Base-by-base conservation (phyloP, 2,113 vertebrate species). In the Odobenus rosmarus region DNA sequence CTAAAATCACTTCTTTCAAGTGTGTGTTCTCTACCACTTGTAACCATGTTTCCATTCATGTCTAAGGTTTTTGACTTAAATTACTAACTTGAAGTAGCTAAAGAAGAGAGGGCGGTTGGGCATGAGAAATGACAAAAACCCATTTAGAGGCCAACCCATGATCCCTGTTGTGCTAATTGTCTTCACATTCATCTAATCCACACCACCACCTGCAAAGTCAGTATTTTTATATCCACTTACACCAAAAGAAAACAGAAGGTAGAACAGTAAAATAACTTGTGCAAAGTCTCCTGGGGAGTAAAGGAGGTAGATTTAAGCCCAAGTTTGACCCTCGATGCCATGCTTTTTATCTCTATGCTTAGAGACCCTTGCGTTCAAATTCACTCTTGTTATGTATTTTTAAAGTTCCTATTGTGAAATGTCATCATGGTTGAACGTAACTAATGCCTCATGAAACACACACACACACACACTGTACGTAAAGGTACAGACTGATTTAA, bases 61-160 rank as follows among this genome's bases (percentile, higher is more conserved):
- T 97, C 5, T 91, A 51, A 88, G 90, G 51, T 21, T 97, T 94
- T 95, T 93, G 80, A 28, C 53, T 84, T 85, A 77, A 97, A 95
- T 94, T 53, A n/a, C 88, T 95, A 96, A 97, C 16, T 33, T 67
- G 26, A 49, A 59, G 8, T 67, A n/a, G 21, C 49, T 18, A 55
- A 49, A n/a, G 59, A 31, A n/a, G 57, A 55, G 82, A 36, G 26
- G 46, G 49, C 4, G 19, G 13, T 21, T 57, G 2, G 33, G 19
- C 33, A 13, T 5, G 51, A 49, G 31, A 14, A 72, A 55, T 59
- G 10, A 62, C 71, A 23, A 31, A 92, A 51, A 13, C 12, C n/a
- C 31, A 3, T 62, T 36, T 59, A 1, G 24, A 33, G 8, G 21
- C 46, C 31, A 1, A 12, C 33, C 9, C 4, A 0, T 9, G 62